Percentiles rank a stretch among this genome's conserved stretches.
Evolutionary conservation across 2,888 invertebrate genomes (phyloP).

Genomic region (Campoplex capitator): DNA sequence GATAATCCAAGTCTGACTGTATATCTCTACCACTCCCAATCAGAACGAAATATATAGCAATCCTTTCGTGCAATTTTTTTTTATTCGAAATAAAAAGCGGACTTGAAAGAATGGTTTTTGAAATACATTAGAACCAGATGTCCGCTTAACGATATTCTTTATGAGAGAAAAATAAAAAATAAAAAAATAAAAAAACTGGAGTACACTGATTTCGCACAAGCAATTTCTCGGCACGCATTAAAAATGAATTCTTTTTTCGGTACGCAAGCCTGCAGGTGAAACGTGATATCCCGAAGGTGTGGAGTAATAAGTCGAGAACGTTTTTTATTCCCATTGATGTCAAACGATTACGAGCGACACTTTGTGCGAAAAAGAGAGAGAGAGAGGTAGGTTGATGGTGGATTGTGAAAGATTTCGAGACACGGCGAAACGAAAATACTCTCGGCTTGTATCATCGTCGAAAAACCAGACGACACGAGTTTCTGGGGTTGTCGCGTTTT

Average conservation of each 20-base stretch:
- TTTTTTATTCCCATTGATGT: conserved; percentile 36
- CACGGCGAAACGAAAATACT: conserved; percentile 18
- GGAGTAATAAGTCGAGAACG: conserved; percentile 1
- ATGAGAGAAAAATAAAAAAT: background rate
- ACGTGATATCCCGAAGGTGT: background rate
- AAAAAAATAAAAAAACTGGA: background rate
- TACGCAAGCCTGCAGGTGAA: background rate
- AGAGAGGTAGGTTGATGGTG: conserved; percentile 6
- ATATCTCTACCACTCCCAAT: conserved; percentile 8
- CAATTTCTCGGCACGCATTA: background rate
- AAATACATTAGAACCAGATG: background rate
- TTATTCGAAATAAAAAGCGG: background rate
- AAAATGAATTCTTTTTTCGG: too few species aligned
- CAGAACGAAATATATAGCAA: background rate
- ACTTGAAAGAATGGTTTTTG: background rate
- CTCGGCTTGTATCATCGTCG: conserved; percentile 56
- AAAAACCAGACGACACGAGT: conserved; percentile 79
- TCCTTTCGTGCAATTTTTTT: background rate
- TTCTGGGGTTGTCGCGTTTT: conserved; percentile 80
- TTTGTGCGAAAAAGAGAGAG: conserved; percentile 9
- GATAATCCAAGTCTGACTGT: conserved; percentile 40
- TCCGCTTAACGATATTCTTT: background rate
- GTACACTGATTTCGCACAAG: background rate
- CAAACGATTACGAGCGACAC: conserved; percentile 56
- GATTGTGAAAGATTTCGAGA: background rate